Conservation (phyloP, 1,140 invertebrate genomes). For the Nasonia giraulti region DNA sequence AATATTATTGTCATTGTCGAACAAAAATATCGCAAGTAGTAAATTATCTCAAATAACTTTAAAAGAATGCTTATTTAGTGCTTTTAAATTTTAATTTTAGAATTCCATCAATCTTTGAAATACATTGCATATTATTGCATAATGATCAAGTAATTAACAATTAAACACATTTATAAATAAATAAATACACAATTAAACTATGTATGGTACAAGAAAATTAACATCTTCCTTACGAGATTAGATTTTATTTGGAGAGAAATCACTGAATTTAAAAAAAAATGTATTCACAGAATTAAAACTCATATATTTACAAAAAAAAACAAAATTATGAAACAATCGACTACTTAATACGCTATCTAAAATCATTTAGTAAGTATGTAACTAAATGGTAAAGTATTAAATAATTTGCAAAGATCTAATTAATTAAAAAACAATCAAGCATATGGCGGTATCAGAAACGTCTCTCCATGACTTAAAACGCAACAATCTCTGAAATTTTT, state of each 20-base stretch:
- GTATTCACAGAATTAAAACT: slow-evolving; percentile 10
- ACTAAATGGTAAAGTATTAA: neutral
- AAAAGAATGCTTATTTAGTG: neutral
- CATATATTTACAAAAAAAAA: slow-evolving; percentile 41
- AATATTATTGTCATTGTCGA: slow-evolving; percentile 53
- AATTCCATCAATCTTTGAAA: neutral
- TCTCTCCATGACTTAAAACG: slow-evolving; percentile 1
- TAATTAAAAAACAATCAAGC: slow-evolving; percentile 1
- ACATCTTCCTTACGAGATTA: neutral
- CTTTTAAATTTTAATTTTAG: slow-evolving; percentile 11
- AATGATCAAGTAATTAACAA: slow-evolving; percentile 17
- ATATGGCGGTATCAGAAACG: neutral
- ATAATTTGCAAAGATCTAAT: neutral
- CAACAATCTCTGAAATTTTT: neutral
- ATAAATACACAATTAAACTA: slow-evolving; percentile 37
- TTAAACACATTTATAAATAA: slow-evolving; percentile 31
- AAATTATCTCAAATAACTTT: neutral
- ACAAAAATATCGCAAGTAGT: slow-evolving; percentile 35
- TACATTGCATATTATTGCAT: neutral
- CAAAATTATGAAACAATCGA: neutral
- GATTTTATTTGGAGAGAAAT: slow-evolving; percentile 9
- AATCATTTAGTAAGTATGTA: slow-evolving; percentile 1
- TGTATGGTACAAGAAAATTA: slow-evolving; percentile 24
- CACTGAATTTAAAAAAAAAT: slow-evolving; percentile 1
- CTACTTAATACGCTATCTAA: slow-evolving; percentile 23